Conservation (phyloP, 2,797 vertebrate genomes). For the Choloepus didactylus region DNA sequence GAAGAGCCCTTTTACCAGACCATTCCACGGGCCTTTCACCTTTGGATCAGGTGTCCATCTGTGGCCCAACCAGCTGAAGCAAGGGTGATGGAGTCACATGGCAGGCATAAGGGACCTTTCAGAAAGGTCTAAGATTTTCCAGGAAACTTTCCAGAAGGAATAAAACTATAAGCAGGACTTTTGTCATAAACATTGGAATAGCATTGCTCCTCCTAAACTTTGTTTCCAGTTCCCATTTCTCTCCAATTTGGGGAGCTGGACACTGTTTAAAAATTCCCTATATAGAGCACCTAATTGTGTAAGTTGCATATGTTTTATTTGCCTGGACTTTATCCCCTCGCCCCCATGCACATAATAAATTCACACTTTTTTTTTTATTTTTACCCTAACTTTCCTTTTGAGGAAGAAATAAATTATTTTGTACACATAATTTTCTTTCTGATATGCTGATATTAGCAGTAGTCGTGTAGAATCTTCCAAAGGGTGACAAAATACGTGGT, state of each 20-base stretch:
- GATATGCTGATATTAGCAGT: neutral
- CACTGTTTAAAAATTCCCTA: constrained; percentile 51
- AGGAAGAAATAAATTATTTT: constrained; percentile 71
- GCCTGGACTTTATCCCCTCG: constrained; percentile 52
- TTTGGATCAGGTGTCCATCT: constrained; percentile 10
- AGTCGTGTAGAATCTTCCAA: constrained; percentile 65
- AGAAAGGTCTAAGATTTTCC: constrained; percentile 64
- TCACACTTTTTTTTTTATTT: constrained; percentile 12
- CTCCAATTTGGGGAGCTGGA: constrained; percentile 56
- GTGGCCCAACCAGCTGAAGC: constrained; percentile 2
- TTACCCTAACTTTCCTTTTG: constrained; percentile 38
- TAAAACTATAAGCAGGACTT: constrained; percentile 59
- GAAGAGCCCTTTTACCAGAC: neutral
- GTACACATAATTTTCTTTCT: constrained; percentile 72
- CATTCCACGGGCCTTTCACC: neutral
- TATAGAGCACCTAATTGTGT: constrained; percentile 52
- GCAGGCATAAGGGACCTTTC: constrained; percentile 19
- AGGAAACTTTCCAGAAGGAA: constrained; percentile 62
- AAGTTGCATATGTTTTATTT: constrained; percentile 46
- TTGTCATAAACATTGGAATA: constrained; percentile 52
- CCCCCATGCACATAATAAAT: constrained; percentile 42
- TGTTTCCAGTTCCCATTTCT: constrained; percentile 48
- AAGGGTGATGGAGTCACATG: neutral
- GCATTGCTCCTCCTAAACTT: constrained; percentile 38
- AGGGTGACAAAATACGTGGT: constrained; percentile 67